phyloP scores from a whole-genome alignment of 2,113 vertebrate genomes.

The Corythaixoides concolor region DNA sequence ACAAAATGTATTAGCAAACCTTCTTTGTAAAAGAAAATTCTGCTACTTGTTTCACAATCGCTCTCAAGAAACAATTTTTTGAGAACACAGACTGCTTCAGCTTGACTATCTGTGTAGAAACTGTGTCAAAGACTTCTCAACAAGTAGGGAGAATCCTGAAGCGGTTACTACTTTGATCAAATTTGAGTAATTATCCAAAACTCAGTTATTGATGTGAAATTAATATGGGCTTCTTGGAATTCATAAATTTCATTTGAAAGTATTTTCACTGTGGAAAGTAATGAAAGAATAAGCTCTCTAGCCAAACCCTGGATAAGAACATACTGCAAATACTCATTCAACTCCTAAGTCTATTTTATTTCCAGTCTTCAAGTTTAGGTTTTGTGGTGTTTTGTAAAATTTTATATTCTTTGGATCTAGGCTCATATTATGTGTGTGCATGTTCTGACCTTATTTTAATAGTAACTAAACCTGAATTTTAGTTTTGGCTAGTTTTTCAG shows the following conservation, averaged over 20 bases:
- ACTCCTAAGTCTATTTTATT: background rate
- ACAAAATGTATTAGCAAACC: background rate
- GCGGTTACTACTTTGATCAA: background rate
- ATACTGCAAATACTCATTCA: background rate
- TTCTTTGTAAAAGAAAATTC: background rate
- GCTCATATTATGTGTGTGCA: background rate
- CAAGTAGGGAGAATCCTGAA: background rate
- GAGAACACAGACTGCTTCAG: background rate
- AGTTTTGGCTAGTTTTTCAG: background rate
- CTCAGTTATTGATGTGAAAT: background rate
- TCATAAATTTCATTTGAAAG: background rate
- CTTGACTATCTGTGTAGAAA: background rate
- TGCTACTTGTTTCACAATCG: background rate
- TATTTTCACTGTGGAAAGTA: background rate
- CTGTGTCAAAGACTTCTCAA: background rate
- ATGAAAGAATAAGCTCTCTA: background rate
- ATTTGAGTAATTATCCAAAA: background rate
- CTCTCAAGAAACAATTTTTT: rapidly evolving
- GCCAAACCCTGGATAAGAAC: background rate
- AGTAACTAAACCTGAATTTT: background rate
- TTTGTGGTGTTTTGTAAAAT: background rate
- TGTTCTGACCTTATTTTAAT: background rate
- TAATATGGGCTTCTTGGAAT: background rate
- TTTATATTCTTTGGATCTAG: background rate
- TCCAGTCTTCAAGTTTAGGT: background rate